Percentiles rank a stretch among this genome's conserved stretches.
These are phyloP conservation scores for Drosophila neocordata DNA, from an alignment of 1,140 invertebrate genomes.

Conservation along the genomic window DNA sequence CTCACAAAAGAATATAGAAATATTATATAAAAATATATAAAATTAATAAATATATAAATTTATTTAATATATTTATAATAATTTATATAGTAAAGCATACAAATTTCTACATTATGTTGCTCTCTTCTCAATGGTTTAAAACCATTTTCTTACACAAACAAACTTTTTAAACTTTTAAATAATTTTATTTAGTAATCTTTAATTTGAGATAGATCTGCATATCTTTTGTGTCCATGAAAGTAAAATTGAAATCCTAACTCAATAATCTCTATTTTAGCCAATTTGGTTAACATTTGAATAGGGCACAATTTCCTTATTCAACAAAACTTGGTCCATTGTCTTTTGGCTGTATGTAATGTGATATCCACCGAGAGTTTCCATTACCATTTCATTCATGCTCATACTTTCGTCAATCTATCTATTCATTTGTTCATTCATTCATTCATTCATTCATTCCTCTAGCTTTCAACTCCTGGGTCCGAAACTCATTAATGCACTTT, in stretches of 20 bases:
- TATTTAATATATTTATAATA: too few species aligned
- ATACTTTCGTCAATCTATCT: conserved; percentile 5
- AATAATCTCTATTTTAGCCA: conserved; percentile 11
- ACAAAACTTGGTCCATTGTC: conserved; percentile 50
- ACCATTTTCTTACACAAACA: too few species aligned
- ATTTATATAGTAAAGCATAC: too few species aligned
- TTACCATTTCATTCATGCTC: conserved; percentile 48
- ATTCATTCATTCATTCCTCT: conserved; percentile 47
- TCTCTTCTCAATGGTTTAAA: too few species aligned
- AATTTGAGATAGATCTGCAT: neutral
- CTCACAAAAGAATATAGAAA: too few species aligned
- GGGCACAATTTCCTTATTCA: conserved; percentile 35
- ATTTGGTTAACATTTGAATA: conserved; percentile 37
- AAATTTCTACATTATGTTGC: too few species aligned
- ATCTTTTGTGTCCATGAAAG: neutral
- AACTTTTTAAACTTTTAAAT: too few species aligned
- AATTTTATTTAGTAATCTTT: neutral
- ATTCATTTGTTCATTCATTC: conserved; percentile 41
- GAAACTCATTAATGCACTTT: conserved; percentile 78
- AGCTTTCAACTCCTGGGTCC: conserved; percentile 42
- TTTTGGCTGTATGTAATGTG: conserved; percentile 64
- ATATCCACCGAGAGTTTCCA: conserved; percentile 37
- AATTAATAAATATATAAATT: too few species aligned
- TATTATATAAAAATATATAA: too few species aligned
- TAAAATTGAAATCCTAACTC: conserved; percentile 11